phyloP scores from a whole-genome alignment of 1,140 invertebrate genomes.

The Coptotermes formosanus region DNA sequence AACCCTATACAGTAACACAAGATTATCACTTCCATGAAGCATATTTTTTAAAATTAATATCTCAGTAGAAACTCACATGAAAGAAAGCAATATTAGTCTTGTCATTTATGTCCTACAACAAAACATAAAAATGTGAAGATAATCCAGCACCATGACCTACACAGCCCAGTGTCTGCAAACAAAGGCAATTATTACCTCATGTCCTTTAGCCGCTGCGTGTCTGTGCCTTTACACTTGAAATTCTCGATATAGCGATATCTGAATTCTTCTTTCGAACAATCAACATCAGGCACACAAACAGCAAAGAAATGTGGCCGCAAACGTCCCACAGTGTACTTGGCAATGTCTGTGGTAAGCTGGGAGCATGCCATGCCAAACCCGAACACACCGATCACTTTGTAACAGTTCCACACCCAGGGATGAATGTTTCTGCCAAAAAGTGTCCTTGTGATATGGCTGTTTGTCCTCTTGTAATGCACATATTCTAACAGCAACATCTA shows the following conservation, averaged over 20 bases:
- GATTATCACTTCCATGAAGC: too few relatives aligned
- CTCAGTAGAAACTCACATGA: too few relatives aligned
- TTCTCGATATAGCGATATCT: constrained; percentile 62
- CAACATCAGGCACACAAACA: constrained; percentile 64
- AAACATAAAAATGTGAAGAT: too few relatives aligned
- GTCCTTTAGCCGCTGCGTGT: constrained; percentile 64
- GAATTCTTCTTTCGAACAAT: constrained; percentile 56
- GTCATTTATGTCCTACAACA: too few relatives aligned
- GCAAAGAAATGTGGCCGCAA: constrained; percentile 89
- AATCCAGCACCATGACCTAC: too few relatives aligned
- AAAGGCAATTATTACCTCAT: constrained; percentile 52
- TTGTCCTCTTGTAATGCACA: constrained; percentile 51
- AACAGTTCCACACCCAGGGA: constrained; percentile 68
- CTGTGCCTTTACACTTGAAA: constrained; percentile 60
- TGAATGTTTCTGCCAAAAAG: constrained; percentile 60
- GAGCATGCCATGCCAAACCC: constrained; percentile 81
- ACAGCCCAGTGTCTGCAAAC: not conserved
- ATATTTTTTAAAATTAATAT: too few relatives aligned
- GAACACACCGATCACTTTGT: constrained; percentile 73
- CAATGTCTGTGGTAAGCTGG: constrained; percentile 82
- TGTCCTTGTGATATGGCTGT: constrained; percentile 46
- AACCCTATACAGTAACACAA: too few relatives aligned
- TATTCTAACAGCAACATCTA: constrained; percentile 66
- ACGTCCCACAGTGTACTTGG: constrained; percentile 88
- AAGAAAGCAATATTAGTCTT: too few relatives aligned